A percentile compares a stretch with the other conserved stretches of the same genome.
phyloP scores from a whole-genome alignment of 2,113 vertebrate species.

The Siphamia tubifer region DNA sequence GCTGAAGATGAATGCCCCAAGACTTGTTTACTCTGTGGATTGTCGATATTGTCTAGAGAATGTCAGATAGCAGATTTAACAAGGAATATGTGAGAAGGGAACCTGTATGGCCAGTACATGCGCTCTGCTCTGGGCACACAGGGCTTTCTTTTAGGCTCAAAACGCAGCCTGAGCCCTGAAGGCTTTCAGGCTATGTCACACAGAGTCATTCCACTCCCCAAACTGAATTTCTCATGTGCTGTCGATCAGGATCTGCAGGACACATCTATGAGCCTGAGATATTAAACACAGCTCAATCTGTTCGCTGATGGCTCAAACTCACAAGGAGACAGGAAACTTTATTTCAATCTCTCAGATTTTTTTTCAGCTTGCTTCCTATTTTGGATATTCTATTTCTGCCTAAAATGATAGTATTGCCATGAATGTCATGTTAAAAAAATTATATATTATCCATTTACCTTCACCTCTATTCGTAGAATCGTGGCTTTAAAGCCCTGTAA shows the following conservation, averaged over 20 bases:
- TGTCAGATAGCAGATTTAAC: slow-evolving; percentile 34
- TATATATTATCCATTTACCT: no score
- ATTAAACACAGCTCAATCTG: not conserved
- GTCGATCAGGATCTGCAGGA: slow-evolving; percentile 29
- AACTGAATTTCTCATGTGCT: slow-evolving; percentile 11
- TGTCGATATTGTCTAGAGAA: slow-evolving; percentile 54
- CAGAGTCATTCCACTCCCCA: slow-evolving; percentile 14
- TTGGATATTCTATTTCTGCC: not conserved
- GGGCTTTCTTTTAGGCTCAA: slow-evolving; percentile 19
- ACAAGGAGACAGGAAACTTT: not conserved
- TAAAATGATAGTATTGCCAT: not conserved
- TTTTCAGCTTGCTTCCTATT: not conserved
- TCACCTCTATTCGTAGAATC: no score
- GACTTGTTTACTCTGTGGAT: slow-evolving; percentile 51
- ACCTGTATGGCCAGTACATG: slow-evolving; percentile 8
- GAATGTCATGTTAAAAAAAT: no score
- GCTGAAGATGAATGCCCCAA: slow-evolving; percentile 55
- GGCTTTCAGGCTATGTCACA: slow-evolving; percentile 13
- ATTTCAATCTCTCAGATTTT: not conserved
- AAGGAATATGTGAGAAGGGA: not conserved
- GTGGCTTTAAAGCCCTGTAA: no score
- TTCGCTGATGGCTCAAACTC: not conserved
- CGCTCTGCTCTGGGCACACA: not conserved
- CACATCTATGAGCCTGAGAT: slow-evolving; percentile 2
- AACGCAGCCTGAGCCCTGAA: slow-evolving; percentile 22